phyloP scores from a whole-genome alignment of 2,888 invertebrate species.

The Osmoderma eremita region DNA sequence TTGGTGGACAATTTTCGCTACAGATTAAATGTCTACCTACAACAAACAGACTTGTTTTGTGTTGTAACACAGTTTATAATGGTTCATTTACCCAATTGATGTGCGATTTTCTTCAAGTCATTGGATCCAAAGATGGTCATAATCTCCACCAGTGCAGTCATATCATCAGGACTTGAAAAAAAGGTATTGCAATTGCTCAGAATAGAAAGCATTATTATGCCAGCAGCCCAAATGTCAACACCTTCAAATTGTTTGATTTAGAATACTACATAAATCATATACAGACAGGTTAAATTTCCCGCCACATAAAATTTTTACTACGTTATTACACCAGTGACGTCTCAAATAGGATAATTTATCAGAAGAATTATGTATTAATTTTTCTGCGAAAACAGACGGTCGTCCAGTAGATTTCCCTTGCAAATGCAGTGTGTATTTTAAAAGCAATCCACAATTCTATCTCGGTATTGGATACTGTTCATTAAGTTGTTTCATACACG shows the following conservation, averaged over 20 bases:
- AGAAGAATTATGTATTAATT: no score
- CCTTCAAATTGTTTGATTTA: constrained; percentile 61
- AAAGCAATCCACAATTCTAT: no score
- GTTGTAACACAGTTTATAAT: constrained; percentile 40
- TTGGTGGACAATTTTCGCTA: constrained; percentile 65
- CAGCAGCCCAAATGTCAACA: constrained; percentile 90
- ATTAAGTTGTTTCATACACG: no score
- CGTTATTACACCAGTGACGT: no score
- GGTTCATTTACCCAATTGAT: constrained; percentile 68
- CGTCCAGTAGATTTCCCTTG: no score
- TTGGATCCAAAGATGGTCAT: constrained; percentile 80
- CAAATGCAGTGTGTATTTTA: no score
- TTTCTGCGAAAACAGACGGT: no score
- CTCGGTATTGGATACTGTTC: no score
- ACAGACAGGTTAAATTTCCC: no score
- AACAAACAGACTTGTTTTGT: constrained; percentile 38
- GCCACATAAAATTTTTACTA: no score
- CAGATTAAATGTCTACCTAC: constrained; percentile 67
- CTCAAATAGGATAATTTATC: no score
- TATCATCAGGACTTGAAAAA: constrained; percentile 83
- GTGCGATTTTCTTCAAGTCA: constrained; percentile 74
- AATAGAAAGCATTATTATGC: constrained; percentile 83
- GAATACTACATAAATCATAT: not conserved
- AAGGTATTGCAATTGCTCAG: constrained; percentile 85
- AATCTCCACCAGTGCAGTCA: constrained; percentile 84